Evolutionary conservation across 2,888 invertebrate genomes (phyloP).

Genomic region (Scaeva pyrastri): DNA sequence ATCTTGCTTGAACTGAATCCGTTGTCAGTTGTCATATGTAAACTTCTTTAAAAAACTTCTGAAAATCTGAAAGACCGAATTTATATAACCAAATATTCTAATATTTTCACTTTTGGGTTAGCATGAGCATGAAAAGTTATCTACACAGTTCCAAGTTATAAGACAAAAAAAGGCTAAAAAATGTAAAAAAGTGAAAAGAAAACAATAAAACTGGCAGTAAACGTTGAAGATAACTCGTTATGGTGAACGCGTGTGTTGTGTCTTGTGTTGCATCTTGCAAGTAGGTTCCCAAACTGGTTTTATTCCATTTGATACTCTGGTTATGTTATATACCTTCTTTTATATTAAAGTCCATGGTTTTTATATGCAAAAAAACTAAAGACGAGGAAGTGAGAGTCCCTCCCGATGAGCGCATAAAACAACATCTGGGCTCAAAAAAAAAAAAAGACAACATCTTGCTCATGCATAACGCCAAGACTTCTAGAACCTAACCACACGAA

Average conservation of each 20-base stretch:
- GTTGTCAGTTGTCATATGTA: too few species aligned
- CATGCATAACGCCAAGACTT: slow-evolving; percentile 15
- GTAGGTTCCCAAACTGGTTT: slow-evolving; percentile 50
- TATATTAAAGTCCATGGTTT: slow-evolving; percentile 8
- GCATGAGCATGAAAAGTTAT: background rate
- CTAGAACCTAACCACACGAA: slow-evolving; percentile 5
- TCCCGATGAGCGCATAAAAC: slow-evolving; percentile 1
- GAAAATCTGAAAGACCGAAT: too few species aligned
- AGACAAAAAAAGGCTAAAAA: slow-evolving; percentile 4
- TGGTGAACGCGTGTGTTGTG: slow-evolving; percentile 44
- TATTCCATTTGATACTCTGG: slow-evolving; percentile 36
- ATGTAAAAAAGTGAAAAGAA: slow-evolving; percentile 11
- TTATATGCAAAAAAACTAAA: slow-evolving; percentile 26
- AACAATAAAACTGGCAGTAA: slow-evolving; percentile 16
- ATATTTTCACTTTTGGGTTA: background rate
- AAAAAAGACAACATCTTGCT: slow-evolving; percentile 24
- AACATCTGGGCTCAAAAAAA: slow-evolving; percentile 42
- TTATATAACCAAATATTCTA: too few species aligned
- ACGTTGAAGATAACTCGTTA: slow-evolving; percentile 57
- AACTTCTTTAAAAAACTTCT: too few species aligned
- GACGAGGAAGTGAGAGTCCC: slow-evolving; percentile 43
- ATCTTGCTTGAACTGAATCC: too few species aligned
- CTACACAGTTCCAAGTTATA: slow-evolving; percentile 8
- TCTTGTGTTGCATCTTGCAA: slow-evolving; percentile 44
- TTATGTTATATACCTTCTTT: slow-evolving; percentile 3